Conservation (phyloP, 2,113 vertebrate genomes). For the Eonycteris spelaea region DNA sequence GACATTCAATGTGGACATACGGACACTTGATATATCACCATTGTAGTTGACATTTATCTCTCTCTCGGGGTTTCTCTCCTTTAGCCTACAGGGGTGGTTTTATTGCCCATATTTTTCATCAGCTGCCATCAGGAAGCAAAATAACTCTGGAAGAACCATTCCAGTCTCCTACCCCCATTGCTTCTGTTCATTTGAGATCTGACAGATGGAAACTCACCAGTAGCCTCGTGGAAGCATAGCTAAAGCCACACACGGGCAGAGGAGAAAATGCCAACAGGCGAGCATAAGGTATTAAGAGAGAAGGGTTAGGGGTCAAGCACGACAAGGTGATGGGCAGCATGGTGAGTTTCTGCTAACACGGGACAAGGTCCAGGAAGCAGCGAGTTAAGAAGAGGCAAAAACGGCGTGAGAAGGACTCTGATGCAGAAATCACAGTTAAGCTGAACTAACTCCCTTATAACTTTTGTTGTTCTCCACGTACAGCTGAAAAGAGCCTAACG, state of each 20-base stretch:
- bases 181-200: not conserved
- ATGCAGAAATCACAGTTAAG: not conserved
- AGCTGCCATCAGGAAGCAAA: not conserved
- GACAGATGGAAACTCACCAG: slow-evolving; percentile 48
- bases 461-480: not conserved
- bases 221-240: not conserved
- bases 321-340: not conserved
- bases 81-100: not conserved
- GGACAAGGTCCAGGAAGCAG: not conserved
- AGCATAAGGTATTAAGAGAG: not conserved
- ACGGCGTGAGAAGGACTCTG: not conserved
- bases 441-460: not conserved
- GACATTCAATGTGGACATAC: not conserved
- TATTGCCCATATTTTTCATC: not conserved
- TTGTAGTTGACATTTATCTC: not conserved
- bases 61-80: not conserved
- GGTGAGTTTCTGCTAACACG: not conserved
- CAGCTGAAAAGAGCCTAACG: not conserved
- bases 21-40: not conserved
- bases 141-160: not conserved
- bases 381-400: not conserved
- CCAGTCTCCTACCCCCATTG: not conserved
- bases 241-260: not conserved
- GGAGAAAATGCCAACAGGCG: not conserved
- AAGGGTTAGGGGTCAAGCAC: not conserved